Evolutionary conservation across 2,797 vertebrate species (phyloP), one percentile per base, ranked within the genome.

Genomic region (Acanthurus leucopareius): DNA sequence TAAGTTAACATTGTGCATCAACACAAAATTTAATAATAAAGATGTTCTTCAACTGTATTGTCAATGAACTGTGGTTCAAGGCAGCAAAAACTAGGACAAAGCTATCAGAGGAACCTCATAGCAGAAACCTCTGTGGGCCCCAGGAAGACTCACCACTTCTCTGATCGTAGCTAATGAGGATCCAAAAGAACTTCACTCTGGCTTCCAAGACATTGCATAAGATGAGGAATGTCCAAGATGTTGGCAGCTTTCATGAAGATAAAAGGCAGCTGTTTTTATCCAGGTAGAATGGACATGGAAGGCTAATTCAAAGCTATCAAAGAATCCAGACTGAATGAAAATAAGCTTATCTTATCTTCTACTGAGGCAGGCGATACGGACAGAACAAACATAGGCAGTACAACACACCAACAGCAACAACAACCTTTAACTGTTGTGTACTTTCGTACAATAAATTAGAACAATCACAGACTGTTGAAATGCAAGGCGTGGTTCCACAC

Each of bases 391-490:
- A 60, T 10, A 69, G 74, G 77, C 49, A 72, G 63, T 22, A 77
- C 69, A 77, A 78, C 76, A 76, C 19, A 85, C 74, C 57, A 57
- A 69, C 67, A 68, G 73, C 62, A 67, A 82, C 68, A 79, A 77
- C 62, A 77, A 75, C 75, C 69, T 48, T 63, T 42, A 45, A 77
- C 51, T 35, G 58, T 71, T 74, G 60, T 83, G 84, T 73, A 53
- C 48, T 52, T 77, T 63, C 74, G 65, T 44, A 88, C 69, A 89
- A 91, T 93, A 91, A 91, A 85, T 92, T 88, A 92, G 70, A 81
- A 77, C 69, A 86, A 84, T 82, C 61, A 69, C 73, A 64, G 66
- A 77, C 51, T 65, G 64, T 49, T 71, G 51, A 61, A 25, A 47
- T 69, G 3, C 14, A 32, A 74, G 52, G 48, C 44, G 10, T 40